Base-by-base conservation (phyloP, 53 echinoderm and acorn worm species). In the Patiria pectinifera region DNA sequence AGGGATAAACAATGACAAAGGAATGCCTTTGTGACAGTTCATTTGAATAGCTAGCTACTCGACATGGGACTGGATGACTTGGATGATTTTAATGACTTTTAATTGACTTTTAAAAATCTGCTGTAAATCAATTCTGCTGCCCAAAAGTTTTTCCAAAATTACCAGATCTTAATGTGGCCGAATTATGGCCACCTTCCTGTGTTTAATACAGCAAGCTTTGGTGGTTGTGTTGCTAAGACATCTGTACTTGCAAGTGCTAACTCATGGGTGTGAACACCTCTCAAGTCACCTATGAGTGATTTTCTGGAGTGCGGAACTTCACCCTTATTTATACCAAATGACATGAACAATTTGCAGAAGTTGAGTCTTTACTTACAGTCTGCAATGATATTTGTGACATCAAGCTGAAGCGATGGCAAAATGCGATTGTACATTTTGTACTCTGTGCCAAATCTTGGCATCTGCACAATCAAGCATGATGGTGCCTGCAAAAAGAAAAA, bases 371-470 rank as follows among this genome's bases (percentile, higher is more conserved):
- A 93, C 97, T 96, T 86, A 97, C 97, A 92, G 8, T 76, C 86
- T 72, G 95, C 95, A 6, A 96, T 84, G 15, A 97, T 80, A 45
- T 94, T 91, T 14, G 95, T 94, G 80, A 97, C 95, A 72, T 97
- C 94, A 7, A 97, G 89, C 47, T 93, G 80, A 15, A 97, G 92
- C 48, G 95, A 96, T 45, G 97, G 97, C 69, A 96, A 62, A 15
- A 96, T 96, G 16, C 95, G 84, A 11, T 94, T 87, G 91, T 95
- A 98, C 92, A 98, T 92, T 84, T 95, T 94, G 89, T 93, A 98
- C 14, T 93, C 93, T 91, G 96, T 96, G 45, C 96, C 35, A 35
- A 35, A 35, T 75, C 95, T 82, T 9, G 98, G 98, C 94, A 98
- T 94, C 91, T 98, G 96, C 12, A 98, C 94, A n/a, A 98, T 93